Percentiles rank a stretch among this genome's conserved stretches.
Conservation (phyloP, 30 jellyfish, hydroid and myxozoan species). For the Hydractinia symbiolongicarpus region DNA sequence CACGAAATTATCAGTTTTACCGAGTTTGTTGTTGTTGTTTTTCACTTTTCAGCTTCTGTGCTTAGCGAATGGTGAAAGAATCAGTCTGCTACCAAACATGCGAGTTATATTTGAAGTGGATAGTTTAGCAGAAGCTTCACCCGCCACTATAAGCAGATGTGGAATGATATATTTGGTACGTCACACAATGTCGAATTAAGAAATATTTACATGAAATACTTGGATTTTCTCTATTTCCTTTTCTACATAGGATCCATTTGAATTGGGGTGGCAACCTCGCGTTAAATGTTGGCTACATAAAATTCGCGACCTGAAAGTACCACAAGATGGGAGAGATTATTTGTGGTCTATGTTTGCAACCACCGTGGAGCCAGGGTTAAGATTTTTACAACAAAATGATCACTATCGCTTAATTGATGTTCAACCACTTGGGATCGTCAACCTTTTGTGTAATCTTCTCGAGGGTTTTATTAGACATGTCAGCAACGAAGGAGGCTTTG, state of each 20-base stretch:
- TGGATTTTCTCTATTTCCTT: too few species aligned
- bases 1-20: not conserved
- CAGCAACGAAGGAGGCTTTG: constrained; percentile 62
- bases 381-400: constrained; percentile 40
- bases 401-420: constrained; percentile 39
- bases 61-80: constrained; percentile 78
- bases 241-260: constrained; percentile 46
- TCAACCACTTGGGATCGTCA: constrained; percentile 58
- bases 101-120: constrained; percentile 81
- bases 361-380: constrained; percentile 69
- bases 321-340: constrained; percentile 62
- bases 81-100: constrained; percentile 54
- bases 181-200: not conserved
- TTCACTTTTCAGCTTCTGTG: constrained; percentile 43
- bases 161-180: constrained; percentile 77
- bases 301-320: constrained; percentile 66
- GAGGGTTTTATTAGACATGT: constrained; percentile 42
- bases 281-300: constrained; percentile 69
- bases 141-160: constrained; percentile 93
- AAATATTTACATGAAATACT: not conserved
- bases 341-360: constrained; percentile 51
- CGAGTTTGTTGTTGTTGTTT: not conserved
- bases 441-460: constrained; percentile 56
- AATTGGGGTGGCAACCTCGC: constrained; percentile 77
- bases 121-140: constrained; percentile 72